phyloP scores from a whole-genome alignment of 2,113 vertebrate species.

The Catharus fuscescens region DNA sequence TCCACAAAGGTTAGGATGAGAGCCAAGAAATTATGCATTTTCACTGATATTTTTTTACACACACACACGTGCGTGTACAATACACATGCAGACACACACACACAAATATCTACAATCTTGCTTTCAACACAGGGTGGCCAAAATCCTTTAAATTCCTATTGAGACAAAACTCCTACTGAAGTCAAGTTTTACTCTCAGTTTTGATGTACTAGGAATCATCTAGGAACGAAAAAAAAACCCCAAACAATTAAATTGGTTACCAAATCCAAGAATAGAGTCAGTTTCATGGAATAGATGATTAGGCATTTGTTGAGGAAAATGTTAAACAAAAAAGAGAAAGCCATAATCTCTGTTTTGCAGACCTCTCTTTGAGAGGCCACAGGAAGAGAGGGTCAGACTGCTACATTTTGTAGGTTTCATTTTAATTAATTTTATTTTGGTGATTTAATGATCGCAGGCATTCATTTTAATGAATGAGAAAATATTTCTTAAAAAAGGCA shows the following conservation, averaged over 20 bases:
- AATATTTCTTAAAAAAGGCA: neutral
- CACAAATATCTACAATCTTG: neutral
- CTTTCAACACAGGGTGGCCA: neutral
- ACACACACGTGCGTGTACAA: neutral
- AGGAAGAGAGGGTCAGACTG: neutral
- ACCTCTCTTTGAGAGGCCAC: neutral
- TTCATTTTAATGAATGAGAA: neutral
- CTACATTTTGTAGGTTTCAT: neutral
- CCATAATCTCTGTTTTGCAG: neutral
- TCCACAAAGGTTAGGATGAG: conserved; percentile 29
- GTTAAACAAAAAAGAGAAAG: neutral
- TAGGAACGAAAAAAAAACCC: neutral
- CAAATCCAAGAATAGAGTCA: neutral
- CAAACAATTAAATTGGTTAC: neutral
- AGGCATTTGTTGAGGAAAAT: neutral
- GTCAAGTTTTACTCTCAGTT: neutral
- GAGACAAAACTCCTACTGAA: neutral
- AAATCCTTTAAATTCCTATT: neutral
- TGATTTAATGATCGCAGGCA: neutral
- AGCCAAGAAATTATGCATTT: conserved; percentile 20
- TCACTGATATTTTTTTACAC: neutral
- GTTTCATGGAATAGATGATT: neutral
- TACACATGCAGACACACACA: fast-evolving
- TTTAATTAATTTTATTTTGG: neutral
- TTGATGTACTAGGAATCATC: neutral